Conservation (phyloP, 2,797 vertebrate genomes). For the Cryptoblepharus egeriae region DNA sequence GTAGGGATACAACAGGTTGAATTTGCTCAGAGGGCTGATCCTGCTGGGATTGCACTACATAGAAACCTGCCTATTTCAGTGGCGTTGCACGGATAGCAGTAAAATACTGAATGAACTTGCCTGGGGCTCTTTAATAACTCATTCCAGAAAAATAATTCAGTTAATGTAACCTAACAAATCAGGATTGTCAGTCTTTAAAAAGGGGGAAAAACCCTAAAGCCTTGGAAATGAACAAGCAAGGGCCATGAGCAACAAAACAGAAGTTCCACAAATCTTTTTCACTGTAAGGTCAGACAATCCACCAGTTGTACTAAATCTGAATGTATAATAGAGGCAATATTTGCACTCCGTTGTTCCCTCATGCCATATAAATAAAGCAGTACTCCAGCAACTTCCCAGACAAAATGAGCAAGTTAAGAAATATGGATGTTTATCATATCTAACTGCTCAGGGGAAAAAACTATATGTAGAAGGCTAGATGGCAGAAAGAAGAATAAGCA, state of each 20-base stretch:
- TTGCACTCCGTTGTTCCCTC: neutral
- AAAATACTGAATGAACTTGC: neutral
- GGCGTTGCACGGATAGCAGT: neutral
- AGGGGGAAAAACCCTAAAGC: neutral
- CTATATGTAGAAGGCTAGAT: too few relatives aligned
- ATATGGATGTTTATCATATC: neutral
- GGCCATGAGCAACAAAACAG: neutral
- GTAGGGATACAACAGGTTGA: neutral
- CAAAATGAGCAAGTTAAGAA: neutral
- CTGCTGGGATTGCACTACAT: neutral
- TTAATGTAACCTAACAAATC: slow-evolving; percentile 25
- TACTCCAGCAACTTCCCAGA: neutral
- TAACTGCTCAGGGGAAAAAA: neutral
- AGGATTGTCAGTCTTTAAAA: slow-evolving; percentile 9
- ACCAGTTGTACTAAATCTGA: slow-evolving; percentile 2
- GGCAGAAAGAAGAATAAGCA: neutral
- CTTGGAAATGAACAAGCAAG: neutral
- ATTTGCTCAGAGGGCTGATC: neutral
- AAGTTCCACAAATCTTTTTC: neutral
- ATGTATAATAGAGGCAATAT: neutral
- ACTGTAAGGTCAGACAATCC: neutral
- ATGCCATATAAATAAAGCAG: neutral
- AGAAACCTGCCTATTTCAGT: neutral
- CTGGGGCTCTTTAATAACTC: neutral
- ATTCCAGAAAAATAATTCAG: slow-evolving; percentile 15